A percentile compares a stretch with the other conserved stretches of the same genome.
Evolutionary conservation across 2,113 vertebrate species (phyloP).

Genomic region (Holacanthus passer): DNA sequence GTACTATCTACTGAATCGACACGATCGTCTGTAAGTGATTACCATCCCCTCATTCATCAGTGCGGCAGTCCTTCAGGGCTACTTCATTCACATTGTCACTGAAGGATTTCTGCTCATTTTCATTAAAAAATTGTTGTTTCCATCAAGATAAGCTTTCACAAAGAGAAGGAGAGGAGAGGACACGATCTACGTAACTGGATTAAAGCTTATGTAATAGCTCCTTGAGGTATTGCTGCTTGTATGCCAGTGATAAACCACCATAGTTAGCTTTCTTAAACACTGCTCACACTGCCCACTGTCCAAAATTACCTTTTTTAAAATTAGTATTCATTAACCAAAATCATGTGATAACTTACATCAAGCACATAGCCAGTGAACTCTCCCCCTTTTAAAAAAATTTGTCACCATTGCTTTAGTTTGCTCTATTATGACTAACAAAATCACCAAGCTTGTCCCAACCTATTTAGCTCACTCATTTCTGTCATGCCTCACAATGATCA

Average conservation of each 20-base stretch:
- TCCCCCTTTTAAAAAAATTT: neutral
- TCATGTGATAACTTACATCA: no score
- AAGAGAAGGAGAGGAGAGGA: slow-evolving; percentile 2
- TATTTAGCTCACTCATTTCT: neutral
- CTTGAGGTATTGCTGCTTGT: slow-evolving; percentile 25
- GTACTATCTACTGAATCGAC: slow-evolving; percentile 35
- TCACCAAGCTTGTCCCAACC: neutral
- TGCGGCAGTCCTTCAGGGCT: slow-evolving; percentile 19
- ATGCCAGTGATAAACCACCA: neutral
- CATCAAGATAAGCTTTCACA: slow-evolving; percentile 36
- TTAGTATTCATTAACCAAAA: no score
- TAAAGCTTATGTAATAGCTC: slow-evolving; percentile 31
- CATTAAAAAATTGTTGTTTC: slow-evolving; percentile 28
- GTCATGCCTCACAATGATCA: neutral
- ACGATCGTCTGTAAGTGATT: slow-evolving; percentile 39
- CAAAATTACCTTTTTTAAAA: neutral
- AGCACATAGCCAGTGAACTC: neutral
- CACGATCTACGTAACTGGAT: slow-evolving; percentile 42
- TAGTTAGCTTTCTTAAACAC: neutral
- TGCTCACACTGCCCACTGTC: neutral
- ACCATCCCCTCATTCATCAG: slow-evolving; percentile 31
- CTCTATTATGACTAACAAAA: neutral
- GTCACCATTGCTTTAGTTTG: neutral
- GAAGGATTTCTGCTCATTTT: slow-evolving; percentile 42
- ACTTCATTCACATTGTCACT: slow-evolving; percentile 32